phyloP scores from a whole-genome alignment of 2,797 vertebrate genomes.

The Podargus strigoides region DNA sequence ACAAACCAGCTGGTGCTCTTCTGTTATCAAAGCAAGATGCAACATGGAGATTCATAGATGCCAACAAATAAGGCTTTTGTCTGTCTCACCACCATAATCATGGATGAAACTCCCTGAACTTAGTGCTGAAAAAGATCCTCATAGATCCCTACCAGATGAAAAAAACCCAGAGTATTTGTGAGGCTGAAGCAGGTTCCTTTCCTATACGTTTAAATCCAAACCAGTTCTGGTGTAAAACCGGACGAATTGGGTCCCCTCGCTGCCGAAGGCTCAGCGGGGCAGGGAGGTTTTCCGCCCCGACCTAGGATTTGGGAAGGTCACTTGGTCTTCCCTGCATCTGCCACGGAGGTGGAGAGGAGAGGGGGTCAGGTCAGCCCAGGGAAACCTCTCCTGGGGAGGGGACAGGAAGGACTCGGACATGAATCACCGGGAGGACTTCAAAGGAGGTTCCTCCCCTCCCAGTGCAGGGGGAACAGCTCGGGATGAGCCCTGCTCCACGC shows the following conservation, averaged over 20 bases:
- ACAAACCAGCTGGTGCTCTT: neutral
- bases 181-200: neutral
- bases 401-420: neutral
- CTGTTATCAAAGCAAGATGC: constrained; percentile 6
- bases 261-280: neutral
- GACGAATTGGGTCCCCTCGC: neutral
- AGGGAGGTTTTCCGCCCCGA: neutral
- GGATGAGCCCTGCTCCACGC: neutral
- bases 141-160: neutral
- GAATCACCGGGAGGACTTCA: neutral
- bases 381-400: neutral
- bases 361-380: neutral
- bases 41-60: neutral
- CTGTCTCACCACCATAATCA: neutral
- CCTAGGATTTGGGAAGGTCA: neutral
- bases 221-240: neutral
- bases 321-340: neutral
- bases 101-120: neutral
- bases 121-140: neutral
- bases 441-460: neutral
- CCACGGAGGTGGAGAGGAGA: neutral
- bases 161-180: neutral
- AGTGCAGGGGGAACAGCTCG: neutral
- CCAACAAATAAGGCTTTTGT: neutral
- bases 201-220: rapidly evolving